Evolutionary conservation across 2,113 vertebrate species (phyloP).

Genomic region (Hystrix cristata): DNA sequence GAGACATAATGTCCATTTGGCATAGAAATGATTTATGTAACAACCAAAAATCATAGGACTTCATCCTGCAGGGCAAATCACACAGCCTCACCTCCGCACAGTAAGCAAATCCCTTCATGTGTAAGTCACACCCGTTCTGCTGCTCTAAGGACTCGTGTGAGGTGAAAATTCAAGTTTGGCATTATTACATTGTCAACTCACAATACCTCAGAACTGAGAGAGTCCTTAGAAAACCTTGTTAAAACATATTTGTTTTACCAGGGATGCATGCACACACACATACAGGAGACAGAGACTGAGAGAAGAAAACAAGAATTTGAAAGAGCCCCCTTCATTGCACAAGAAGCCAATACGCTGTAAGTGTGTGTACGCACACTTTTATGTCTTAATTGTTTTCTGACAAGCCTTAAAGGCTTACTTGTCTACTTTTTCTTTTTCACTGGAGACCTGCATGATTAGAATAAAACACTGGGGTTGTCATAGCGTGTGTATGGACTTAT

Average conservation of each 20-base stretch:
- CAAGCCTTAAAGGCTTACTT: background rate
- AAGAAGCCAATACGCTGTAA: background rate
- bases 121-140: background rate
- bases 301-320: background rate
- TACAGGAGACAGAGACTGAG: background rate
- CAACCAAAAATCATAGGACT: background rate
- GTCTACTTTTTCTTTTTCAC: background rate
- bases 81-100: background rate
- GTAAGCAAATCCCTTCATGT: background rate
- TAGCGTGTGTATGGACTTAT: background rate
- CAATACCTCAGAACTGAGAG: background rate
- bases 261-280: background rate
- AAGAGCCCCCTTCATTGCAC: background rate
- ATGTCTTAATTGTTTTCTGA: background rate
- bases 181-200: background rate
- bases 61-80: background rate
- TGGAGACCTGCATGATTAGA: background rate
- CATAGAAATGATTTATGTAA: conserved; percentile 17
- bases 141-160: background rate
- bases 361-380: background rate
- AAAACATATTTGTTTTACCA: background rate
- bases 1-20: conserved; percentile 1
- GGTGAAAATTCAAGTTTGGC: background rate
- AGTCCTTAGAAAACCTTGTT: background rate
- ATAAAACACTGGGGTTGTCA: background rate